Evolutionary conservation across 1,140 invertebrate genomes (phyloP).

Genomic region (Lucilia cuprina): DNA sequence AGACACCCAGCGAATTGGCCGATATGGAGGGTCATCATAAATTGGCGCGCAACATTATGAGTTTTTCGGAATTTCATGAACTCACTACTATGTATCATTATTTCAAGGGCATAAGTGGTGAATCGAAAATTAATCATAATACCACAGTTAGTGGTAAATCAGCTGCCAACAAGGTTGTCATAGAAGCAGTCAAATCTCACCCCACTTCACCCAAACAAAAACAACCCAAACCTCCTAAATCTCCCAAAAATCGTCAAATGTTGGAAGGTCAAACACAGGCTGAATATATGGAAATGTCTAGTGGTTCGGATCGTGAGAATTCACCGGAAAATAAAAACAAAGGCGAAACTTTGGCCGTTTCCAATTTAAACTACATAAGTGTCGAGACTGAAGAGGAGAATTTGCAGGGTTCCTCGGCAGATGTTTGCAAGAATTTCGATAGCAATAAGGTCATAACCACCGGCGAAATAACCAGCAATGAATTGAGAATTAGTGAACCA

Average conservation of each 20-base stretch:
- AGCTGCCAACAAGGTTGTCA: slow-evolving; percentile 44
- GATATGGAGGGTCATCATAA: slow-evolving; percentile 74
- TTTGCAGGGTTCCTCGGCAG: slow-evolving; percentile 49
- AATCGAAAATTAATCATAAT: slow-evolving; percentile 35
- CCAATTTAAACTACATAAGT: slow-evolving; percentile 61
- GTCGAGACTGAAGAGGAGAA: slow-evolving; percentile 59
- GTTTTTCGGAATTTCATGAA: slow-evolving; percentile 83
- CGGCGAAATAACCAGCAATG: slow-evolving; percentile 55
- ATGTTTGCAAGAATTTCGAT: slow-evolving; percentile 52
- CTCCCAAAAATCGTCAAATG: slow-evolving; percentile 18
- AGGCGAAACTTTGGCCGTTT: slow-evolving; percentile 55
- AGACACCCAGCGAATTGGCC: slow-evolving; percentile 81
- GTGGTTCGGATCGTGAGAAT: slow-evolving; percentile 57
- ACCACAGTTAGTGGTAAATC: slow-evolving; percentile 16
- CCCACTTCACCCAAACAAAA: slow-evolving; percentile 44
- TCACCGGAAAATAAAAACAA: slow-evolving; percentile 51
- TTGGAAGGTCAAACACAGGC: slow-evolving; percentile 17
- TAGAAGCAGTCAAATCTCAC: slow-evolving; percentile 45
- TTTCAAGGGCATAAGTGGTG: slow-evolving; percentile 77
- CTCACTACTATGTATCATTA: slow-evolving; percentile 84
- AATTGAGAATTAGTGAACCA: slow-evolving; percentile 58
- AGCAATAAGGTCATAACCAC: slow-evolving; percentile 50
- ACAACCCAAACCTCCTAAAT: slow-evolving; percentile 48
- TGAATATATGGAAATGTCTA: slow-evolving; percentile 63
- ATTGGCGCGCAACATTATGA: slow-evolving; percentile 75